Evolutionary conservation across 2,888 invertebrate genomes (phyloP), one percentile per base, ranked within the genome.

Genomic region (Belgica antarctica): DNA sequence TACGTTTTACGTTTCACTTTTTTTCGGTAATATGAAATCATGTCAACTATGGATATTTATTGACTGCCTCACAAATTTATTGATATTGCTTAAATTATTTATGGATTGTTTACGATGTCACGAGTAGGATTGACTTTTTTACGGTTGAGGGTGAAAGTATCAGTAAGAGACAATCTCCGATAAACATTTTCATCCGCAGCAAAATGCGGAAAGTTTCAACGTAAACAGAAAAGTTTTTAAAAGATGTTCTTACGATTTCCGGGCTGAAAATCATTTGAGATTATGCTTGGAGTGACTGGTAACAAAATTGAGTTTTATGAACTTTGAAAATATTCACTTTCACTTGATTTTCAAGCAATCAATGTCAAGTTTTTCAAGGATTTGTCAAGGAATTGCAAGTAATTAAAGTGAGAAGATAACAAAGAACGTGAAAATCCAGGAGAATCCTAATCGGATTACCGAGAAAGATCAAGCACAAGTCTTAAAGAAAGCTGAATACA

Each of bases 81-180:
- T 52, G 68, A 68, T 68, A 59, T 68, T 68, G 68, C 68, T 68
- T 12, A 24, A 68, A 27, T 52, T 34, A 68, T 68, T 68, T 68
- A 68, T 68, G 68, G 52, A 57, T 68, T 68, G 68, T 68, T 68
- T 68, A 68, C 68, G 52, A 59, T 65, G 46, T 65, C 46, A 27
- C 46, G 46, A 59, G 59, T 59, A 59, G 27, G n/a, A 25, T 59
- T 59, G 25, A 27, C 27, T 59, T 24, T 59, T 24, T 59, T 25
- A 27, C 59, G 25, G 25, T 27, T 7, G 59, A 22, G 25, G 25
- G 25, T 25, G 24, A 27, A 59, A 27, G 59, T 59, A 59, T 22
- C 59, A 52, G 22, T 3, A 52, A n/a, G 7, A 19, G 52, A 52
- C 22, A 52, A 52, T 52, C 22, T 12, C 17, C 41, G 41, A 41